Evolutionary conservation across 1,140 invertebrate species (phyloP).

Genomic region (Dinoponera quadriceps): DNA sequence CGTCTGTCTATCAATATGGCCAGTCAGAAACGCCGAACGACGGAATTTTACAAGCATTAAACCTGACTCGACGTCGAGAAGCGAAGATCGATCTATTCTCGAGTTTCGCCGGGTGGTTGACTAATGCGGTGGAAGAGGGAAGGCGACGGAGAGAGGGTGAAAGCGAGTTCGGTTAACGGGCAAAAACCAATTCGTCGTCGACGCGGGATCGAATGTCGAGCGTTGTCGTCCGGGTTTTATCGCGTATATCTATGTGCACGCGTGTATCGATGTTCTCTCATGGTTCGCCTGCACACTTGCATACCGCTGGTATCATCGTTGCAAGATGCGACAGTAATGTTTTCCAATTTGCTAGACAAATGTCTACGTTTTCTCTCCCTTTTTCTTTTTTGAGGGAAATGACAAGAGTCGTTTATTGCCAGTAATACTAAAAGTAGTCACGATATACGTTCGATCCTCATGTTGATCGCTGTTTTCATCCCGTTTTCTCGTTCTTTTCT

Average conservation of each 20-base stretch:
- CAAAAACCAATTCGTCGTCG: conserved; percentile 75
- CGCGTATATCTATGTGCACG: conserved; percentile 36
- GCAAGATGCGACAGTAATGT: not conserved
- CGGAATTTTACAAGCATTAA: conserved; percentile 52
- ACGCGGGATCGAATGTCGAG: conserved; percentile 69
- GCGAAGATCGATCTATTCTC: conserved; percentile 72
- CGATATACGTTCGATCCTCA: not conserved
- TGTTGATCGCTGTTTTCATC: too few species aligned
- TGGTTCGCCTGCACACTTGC: not conserved
- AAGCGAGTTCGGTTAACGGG: conserved; percentile 67
- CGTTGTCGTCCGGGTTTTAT: conserved; percentile 66
- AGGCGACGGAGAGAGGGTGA: not conserved
- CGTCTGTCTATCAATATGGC: not conserved
- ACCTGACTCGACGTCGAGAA: conserved; percentile 61
- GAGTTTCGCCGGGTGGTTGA: conserved; percentile 68
- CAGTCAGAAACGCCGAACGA: conserved; percentile 5
- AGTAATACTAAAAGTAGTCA: not conserved
- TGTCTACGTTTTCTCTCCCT: not conserved
- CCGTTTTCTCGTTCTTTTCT: too few species aligned
- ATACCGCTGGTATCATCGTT: not conserved
- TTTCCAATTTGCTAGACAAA: not conserved
- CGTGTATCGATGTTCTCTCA: not conserved
- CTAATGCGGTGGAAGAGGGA: conserved; percentile 59
- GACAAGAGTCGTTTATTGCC: not conserved
- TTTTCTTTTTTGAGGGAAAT: too few species aligned